A percentile compares a stretch with the other conserved stretches of the same genome.
Evolutionary conservation across 2,113 vertebrate genomes (phyloP).

Genomic region (Cyanistes caeruleus): DNA sequence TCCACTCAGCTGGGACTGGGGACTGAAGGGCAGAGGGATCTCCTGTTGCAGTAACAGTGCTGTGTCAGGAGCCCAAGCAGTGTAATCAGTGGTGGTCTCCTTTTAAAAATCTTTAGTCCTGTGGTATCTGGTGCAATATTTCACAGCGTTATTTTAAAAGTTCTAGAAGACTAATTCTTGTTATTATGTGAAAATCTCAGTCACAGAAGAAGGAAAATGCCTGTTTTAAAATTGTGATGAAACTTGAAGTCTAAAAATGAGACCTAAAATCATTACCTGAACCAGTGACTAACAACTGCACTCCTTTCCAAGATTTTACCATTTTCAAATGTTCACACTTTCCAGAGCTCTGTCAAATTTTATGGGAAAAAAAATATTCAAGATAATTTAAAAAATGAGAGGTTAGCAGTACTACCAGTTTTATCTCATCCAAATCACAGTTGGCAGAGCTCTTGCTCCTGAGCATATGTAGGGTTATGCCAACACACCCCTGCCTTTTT

Average conservation of each 20-base stretch:
- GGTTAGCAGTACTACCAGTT: not conserved
- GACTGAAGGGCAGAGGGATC: not conserved
- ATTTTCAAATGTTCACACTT: not conserved
- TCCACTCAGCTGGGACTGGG: not conserved
- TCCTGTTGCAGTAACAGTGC: not conserved
- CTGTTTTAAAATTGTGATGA: not conserved
- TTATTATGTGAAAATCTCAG: not conserved
- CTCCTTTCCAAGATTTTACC: not conserved
- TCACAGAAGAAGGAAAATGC: not conserved
- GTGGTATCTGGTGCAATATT: not conserved
- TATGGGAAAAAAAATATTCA: not conserved
- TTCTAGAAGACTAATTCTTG: not conserved
- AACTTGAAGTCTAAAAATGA: not conserved
- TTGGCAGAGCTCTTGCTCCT: not conserved
- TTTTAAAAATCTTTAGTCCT: not conserved
- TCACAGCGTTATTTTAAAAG: not conserved
- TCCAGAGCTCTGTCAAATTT: not conserved
- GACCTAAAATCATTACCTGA: not conserved
- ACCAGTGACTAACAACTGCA: not conserved
- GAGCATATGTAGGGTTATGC: not conserved
- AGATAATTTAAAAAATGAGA: not conserved
- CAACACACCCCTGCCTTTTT: not conserved
- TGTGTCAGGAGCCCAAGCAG: not conserved
- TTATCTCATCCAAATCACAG: not conserved
- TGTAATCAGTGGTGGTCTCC: fast-evolving